Evolutionary conservation across 2,113 vertebrate species (phyloP).

Genomic region (Equus quagga): DNA sequence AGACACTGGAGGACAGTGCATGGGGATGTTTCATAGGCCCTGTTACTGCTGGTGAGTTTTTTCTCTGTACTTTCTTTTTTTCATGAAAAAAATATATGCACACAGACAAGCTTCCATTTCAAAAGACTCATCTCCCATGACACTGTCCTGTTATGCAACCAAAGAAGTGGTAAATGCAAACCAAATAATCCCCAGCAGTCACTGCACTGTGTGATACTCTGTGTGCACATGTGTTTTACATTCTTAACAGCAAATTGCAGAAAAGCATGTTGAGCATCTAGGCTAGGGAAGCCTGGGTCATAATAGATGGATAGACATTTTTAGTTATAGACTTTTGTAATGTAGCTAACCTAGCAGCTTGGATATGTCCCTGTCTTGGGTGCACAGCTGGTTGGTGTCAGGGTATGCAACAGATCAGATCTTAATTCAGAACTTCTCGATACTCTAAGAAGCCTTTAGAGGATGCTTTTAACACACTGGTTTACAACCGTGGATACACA

Average conservation of each 20-base stretch:
- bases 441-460: background rate
- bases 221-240: background rate
- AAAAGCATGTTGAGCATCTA: background rate
- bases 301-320: too few species aligned
- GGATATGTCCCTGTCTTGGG: too few species aligned
- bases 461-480: too few species aligned
- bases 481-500: accelerated
- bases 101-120: background rate
- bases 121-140: background rate
- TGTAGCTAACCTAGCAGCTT: background rate
- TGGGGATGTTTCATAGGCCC: background rate
- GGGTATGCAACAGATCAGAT: accelerated
- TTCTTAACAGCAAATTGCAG: background rate
- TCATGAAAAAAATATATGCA: background rate
- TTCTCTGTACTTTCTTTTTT: background rate
- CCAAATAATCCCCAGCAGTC: background rate
- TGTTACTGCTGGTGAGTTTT: background rate
- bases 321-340: background rate
- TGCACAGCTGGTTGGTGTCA: background rate
- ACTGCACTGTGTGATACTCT: accelerated
- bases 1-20: background rate
- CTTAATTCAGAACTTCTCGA: background rate
- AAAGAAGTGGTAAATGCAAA: background rate
- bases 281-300: background rate
- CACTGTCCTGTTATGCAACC: background rate